A percentile compares a stretch with the other conserved stretches of the same genome.
phyloP scores from a whole-genome alignment of 2,888 invertebrate genomes.

The Limnephilus rhombicus region DNA sequence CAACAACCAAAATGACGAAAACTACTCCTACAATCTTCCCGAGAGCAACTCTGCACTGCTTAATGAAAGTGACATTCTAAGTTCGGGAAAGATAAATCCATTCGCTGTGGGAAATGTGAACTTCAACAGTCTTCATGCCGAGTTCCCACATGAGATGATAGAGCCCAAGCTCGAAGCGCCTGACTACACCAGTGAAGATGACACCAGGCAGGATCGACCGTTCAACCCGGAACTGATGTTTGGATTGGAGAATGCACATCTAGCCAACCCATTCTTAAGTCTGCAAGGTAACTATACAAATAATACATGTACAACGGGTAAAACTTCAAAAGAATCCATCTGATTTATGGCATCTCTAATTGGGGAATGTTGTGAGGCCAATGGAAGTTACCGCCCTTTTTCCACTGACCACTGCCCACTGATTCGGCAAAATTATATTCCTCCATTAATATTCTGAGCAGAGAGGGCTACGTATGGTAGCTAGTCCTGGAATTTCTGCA shows the following conservation, averaged over 20 bases:
- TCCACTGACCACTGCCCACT: no score
- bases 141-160: constrained; percentile 71
- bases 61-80: constrained; percentile 61
- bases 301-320: no score
- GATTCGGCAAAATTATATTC: no score
- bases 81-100: constrained; percentile 68
- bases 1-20: constrained; percentile 63
- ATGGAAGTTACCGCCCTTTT: no score
- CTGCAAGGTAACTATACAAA: constrained; percentile 59
- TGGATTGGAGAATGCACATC: constrained; percentile 64
- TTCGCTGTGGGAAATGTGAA: constrained; percentile 68
- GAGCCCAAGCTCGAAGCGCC: constrained; percentile 86
- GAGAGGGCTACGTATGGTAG: no score
- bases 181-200: constrained; percentile 85
- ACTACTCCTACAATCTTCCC: constrained; percentile 58
- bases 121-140: constrained; percentile 66
- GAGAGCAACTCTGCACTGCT: constrained; percentile 58
- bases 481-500: no score
- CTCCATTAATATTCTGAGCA: no score
- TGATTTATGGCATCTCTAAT: no score
- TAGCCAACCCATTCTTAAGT: constrained; percentile 75
- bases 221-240: constrained; percentile 64
- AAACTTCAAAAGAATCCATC: no score
- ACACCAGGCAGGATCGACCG: constrained; percentile 69
- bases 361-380: background rate